Conservation (phyloP, 2,888 invertebrate species). For the Drosophila pseudotalamancana region DNA sequence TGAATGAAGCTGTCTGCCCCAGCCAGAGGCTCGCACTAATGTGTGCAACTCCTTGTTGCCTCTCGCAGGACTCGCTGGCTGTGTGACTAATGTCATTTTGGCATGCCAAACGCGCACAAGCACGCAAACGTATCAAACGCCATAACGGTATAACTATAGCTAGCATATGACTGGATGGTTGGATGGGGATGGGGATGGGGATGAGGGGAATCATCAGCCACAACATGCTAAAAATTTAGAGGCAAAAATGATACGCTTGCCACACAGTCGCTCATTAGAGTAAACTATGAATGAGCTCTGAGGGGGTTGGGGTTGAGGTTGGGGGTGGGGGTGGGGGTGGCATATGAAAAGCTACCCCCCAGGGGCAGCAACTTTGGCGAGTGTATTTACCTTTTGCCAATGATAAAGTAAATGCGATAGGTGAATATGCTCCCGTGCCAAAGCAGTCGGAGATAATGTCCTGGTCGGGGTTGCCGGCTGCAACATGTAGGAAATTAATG, state of each 20-base stretch:
- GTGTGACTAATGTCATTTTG: constrained; percentile 77
- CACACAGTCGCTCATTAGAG: constrained; percentile 66
- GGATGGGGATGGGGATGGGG: not conserved
- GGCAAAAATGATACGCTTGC: constrained; percentile 65
- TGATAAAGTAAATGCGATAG: constrained; percentile 67
- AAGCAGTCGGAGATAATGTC: constrained; percentile 21
- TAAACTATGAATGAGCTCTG: constrained; percentile 48
- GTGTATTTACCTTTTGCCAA: constrained; percentile 71
- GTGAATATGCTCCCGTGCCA: constrained; percentile 44
- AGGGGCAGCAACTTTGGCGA: constrained; percentile 51
- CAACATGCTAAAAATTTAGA: constrained; percentile 50
- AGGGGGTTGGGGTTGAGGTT: not conserved
- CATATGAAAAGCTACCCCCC: constrained; percentile 59
- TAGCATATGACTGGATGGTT: constrained; percentile 30
- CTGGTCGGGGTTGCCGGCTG: not conserved
- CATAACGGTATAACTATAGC: constrained; percentile 30
- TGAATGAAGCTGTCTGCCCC: constrained; percentile 57
- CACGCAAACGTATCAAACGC: constrained; percentile 60
- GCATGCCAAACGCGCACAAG: constrained; percentile 68
- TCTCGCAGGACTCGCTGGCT: constrained; percentile 24
- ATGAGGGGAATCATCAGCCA: constrained; percentile 44
- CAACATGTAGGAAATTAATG: constrained; percentile 71
- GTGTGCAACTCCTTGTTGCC: constrained; percentile 9
- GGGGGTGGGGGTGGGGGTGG: constrained; percentile 9
- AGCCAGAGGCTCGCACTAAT: constrained; percentile 6